Conservation (phyloP, 2,888 invertebrate genomes). For the Leucophenga montana region DNA sequence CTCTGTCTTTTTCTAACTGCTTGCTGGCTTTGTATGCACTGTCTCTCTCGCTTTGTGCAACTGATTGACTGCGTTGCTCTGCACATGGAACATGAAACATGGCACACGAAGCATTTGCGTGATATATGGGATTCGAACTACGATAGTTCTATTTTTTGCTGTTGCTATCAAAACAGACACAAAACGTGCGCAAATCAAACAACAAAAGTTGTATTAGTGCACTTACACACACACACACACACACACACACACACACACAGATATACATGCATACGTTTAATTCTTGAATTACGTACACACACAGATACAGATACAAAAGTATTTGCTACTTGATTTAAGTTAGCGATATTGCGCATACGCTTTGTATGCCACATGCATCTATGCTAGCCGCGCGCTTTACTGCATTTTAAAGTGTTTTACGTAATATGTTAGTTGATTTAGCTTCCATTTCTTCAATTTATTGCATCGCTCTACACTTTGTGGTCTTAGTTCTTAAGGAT, state of each 20-base stretch:
- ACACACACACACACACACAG: conserved; percentile 15
- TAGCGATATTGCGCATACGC: conserved; percentile 12
- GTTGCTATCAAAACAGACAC: conserved; percentile 8
- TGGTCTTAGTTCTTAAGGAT: too few species aligned
- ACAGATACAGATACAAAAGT: too few species aligned
- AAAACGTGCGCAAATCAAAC: conserved; percentile 53
- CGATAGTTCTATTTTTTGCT: too few species aligned
- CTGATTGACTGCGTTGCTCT: neutral
- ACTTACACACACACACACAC: conserved; percentile 25
- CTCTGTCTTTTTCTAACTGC: too few species aligned
- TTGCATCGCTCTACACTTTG: too few species aligned
- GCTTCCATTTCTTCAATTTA: too few species aligned
- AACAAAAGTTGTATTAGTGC: neutral
- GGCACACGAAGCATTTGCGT: conserved; percentile 46
- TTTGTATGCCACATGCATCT: neutral
- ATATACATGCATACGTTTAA: neutral
- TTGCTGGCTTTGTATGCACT: too few species aligned
- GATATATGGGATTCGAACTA: conserved; percentile 25
- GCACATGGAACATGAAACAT: conserved; percentile 32
- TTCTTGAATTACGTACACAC: too few species aligned
- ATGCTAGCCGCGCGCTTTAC: too few species aligned
- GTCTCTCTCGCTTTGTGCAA: neutral
- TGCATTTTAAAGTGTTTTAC: too few species aligned
- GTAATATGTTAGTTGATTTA: too few species aligned
- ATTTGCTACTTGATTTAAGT: neutral